phyloP scores from a whole-genome alignment of 2,113 vertebrate species.

The Dasyurus viverrinus region DNA sequence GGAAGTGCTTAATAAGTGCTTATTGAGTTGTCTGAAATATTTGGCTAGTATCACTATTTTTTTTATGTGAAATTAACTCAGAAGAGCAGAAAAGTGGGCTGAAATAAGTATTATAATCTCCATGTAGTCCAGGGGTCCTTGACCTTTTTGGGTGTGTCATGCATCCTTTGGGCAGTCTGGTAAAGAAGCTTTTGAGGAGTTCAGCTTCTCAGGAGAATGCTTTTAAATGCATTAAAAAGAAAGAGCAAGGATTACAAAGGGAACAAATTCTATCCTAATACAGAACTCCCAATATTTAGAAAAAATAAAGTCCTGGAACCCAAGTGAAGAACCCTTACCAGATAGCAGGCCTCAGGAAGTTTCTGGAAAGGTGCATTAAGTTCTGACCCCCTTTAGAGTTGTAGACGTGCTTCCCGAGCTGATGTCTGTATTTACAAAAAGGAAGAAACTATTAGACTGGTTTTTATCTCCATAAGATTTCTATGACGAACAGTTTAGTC shows the following conservation, averaged over 20 bases:
- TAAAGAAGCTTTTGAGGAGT: background rate
- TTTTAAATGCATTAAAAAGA: background rate
- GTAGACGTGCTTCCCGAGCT: background rate
- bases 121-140: background rate
- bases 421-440: background rate
- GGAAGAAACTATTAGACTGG: background rate
- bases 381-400: background rate
- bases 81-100: conserved; percentile 2
- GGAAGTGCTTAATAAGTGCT: background rate
- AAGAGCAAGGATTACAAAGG: background rate
- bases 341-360: background rate
- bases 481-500: background rate
- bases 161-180: background rate
- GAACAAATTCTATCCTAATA: background rate
- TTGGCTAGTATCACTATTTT: background rate
- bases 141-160: background rate
- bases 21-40: background rate
- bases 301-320: background rate
- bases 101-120: background rate
- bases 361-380: background rate
- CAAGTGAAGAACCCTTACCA: background rate
- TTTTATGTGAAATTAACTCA: conserved; percentile 25
- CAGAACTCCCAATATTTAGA: background rate
- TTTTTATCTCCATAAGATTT: too few relatives aligned
- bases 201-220: background rate